Evolutionary conservation across 2,888 invertebrate species (phyloP), one percentile per base, ranked within the genome.

Genomic region (Acrobasis suavella): DNA sequence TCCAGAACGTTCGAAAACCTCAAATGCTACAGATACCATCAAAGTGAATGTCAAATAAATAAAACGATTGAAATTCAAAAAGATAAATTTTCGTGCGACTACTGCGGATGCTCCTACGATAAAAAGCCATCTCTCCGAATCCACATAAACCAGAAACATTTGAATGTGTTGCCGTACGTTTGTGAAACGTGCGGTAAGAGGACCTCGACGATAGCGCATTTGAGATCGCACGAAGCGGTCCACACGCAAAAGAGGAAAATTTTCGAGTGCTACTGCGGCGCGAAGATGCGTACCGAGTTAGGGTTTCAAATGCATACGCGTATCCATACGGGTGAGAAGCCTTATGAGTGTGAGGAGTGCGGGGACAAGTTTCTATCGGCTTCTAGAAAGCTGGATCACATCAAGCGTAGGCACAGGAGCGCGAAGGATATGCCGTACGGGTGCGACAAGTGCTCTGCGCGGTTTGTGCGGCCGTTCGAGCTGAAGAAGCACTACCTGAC

Each of bases 81-180:
- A n/a, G 14, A 46, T 15, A 52, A 58, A 1, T 91, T 77, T 62
- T 77, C 77, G 6, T 91, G 91, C 62, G 78, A 88, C 49, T 66
- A 87, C 2, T 91, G 91, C 67, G 89, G 87, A 0, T 75, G 69
- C 0, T 75, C 72, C 0, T 91, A 91, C 65, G 73, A 79, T 3
- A 83, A 83, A 10, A 91, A 91, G 58, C 86, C 87, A 0, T 91
- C 91, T 0, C 64, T 91, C 0, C 78, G 81, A 2, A 81, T 83
- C 2, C 91, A 91, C 62, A 87, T 91, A 9, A 70, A 86, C 0
- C 89, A 90, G 50, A 91, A 91, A 66, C 91, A 91, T 67, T 63
- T 91, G 0, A 79, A 86, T 50, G 80, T 90, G 0, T 64, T 87
- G 0, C 89, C 90, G 0, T 86, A 77, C 51, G 76, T 81, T 0